Base-by-base conservation (phyloP, 2,888 invertebrate species). In the Electrophaes corylata region DNA sequence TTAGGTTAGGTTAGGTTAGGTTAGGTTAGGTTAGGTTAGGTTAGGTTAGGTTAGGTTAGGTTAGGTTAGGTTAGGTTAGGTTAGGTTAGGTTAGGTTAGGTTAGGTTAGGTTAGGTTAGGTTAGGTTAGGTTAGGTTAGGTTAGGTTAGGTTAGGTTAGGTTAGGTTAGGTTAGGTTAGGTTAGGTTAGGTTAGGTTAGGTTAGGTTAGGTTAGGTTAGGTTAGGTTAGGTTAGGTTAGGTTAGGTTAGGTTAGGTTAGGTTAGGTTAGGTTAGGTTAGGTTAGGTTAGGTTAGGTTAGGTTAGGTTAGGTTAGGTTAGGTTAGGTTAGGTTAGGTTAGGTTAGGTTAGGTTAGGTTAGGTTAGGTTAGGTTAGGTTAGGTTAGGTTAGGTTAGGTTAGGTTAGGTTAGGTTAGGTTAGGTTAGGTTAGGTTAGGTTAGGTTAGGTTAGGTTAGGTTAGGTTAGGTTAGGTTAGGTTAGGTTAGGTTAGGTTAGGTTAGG, bases 31-130 rank as follows among this genome's bases (percentile, higher is more conserved):
- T 52, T 6, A 1, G 23, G 47, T 23, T 23, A 47, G 37, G 37
- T 47, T 37, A 26, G 39, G 48, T 39, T 26, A 23, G 43, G 51
- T 51, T 51, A 49, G 48, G 48, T 48, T 48, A 48, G 48, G 48
- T 48, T 48, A 47, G 47, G 47, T 47, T 47, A 26, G 26, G 26
- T 26, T 26, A 26, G 26, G 26, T 26, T 26, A 26, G 26, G 26
- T 47, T 47, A 47, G 47, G 47, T 47, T 40, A 44, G 44, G 37
- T 52, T 6, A 1, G 23, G 47, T 23, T 23, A 47, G 37, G 37
- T 47, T 37, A 26, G 39, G 48, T 39, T 26, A 23, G 43, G 51
- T 51, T 51, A 49, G 48, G 48, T 48, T 48, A 48, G 48, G 48
- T 48, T 48, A 47, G 47, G 47, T 47, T 47, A 26, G 26, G 26